Base-by-base conservation (phyloP, 2,113 vertebrate species). In the Mesoclemmys tuberculata region DNA sequence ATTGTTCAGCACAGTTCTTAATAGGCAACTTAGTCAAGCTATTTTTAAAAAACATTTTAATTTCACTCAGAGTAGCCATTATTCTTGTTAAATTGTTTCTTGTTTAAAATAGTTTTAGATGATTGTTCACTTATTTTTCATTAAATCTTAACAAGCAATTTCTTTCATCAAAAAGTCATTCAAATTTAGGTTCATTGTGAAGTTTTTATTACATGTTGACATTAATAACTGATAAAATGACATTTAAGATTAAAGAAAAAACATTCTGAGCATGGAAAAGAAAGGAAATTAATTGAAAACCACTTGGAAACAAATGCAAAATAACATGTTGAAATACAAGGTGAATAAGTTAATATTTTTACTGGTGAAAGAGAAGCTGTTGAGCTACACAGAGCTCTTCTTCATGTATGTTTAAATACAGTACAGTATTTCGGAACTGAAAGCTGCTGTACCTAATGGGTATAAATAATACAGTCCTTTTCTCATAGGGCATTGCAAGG, bases 401-500 rank as follows among this genome's bases (percentile, higher is more conserved):
- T 71, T 71, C 64, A 71, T 38, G 64, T 71, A n/a, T 68, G 64
- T 38, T 38, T 35, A 68, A 68, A 68, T 38, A 38, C 19, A 68
- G 14, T 14, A 48, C 16, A 91, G 61, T 87, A 27, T n/a, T 92
- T 90, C 24, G 77, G 89, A 94, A 77, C 41, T 48, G 52, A 10
- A 41, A 91, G 48, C 90, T 92, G 77, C 79, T 0, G 4, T 54
- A 9, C 22, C 74, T 95, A 90, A 92, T 78, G 79, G 90, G 3
- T 85, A 90, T 95, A 92, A 96, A 94, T 94, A 96, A 96, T 95
- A 85, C 75, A 92, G 1, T 82, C 5, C 48, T 92, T 94, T 80
- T 80, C 89, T 92, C 51, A 3, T 55, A 93, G 48, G 82, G 22
- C 7, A 21, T 56, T 89, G 89, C 18, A 91, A 44, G 77, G n/a